These are phyloP conservation scores for Pogonophryne albipinna DNA, from an alignment of 2,797 vertebrate species.

Conservation along the genomic window DNA sequence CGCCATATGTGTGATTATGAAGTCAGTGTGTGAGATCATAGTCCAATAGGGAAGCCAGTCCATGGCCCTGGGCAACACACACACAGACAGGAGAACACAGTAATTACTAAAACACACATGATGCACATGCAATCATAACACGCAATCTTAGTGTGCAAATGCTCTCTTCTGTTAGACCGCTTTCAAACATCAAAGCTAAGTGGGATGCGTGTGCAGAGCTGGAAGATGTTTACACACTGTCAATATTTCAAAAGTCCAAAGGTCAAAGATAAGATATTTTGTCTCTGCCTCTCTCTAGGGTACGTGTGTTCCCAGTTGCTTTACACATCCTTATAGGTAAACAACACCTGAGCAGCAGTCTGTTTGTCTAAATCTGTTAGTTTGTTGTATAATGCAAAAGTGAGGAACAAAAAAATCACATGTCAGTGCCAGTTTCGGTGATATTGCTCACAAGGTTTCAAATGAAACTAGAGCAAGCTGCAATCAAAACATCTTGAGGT, in stretches of 20 bases:
- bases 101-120: slow-evolving; percentile 7
- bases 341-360: slow-evolving; percentile 14
- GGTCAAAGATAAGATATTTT: slow-evolving; percentile 36
- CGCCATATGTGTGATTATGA: slow-evolving; percentile 35
- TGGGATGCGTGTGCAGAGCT: neutral
- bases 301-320: slow-evolving; percentile 16
- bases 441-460: too few relatives aligned
- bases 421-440: neutral
- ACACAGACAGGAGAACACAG: neutral
- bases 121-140: neutral
- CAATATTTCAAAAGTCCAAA: slow-evolving; percentile 57
- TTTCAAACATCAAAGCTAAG: slow-evolving; percentile 31
- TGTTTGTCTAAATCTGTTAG: slow-evolving; percentile 23
- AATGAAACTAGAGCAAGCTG: too few relatives aligned
- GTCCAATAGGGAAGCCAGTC: slow-evolving; percentile 20
- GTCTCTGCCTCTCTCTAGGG: slow-evolving; percentile 7
- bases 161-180: slow-evolving; percentile 5
- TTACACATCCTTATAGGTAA: neutral
- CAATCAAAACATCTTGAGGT: slow-evolving; percentile 32
- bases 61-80: slow-evolving; percentile 1
- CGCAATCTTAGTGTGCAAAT: neutral
- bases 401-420: neutral
- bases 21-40: neutral
- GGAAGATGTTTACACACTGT: slow-evolving; percentile 47
- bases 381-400: neutral